Evolutionary conservation across 2,888 invertebrate genomes (phyloP), one percentile per base, ranked within the genome.

Genomic region (Patella pellucida): DNA sequence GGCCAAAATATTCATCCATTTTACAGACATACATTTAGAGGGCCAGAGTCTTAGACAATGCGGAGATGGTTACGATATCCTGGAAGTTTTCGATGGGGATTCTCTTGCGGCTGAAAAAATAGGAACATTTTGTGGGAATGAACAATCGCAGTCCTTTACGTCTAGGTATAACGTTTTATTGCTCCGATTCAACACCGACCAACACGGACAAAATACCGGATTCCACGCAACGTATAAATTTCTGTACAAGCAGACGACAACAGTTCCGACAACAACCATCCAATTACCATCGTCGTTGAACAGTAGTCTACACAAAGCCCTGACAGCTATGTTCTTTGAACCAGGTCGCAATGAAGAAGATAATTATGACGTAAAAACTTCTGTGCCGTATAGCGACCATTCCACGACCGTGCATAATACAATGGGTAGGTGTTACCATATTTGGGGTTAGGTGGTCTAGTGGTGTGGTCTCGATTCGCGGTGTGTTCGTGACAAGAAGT

Each of bases 181-280:
- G 51, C 79, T 89, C 4, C 83, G 82, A 52, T 88, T 89, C 77
- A 76, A 73, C 14, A 86, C 88, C 1, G 88, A 89, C 80, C 81
- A 82, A 31, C 82, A 85, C 52, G 84, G 85, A 19, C 86, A 87
- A 76, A 78, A 85, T 9, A 85, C 84, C 7, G 89, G 89, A 0
- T 89, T 88, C 77, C 89, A 89, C 76, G 88, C 88, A 15, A 84
- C 85, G 19, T 88, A 86, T 78, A 83, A 75, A 69, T 86, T 88
- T 73, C 52, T 85, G 41, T 79, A 77, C 51, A 78, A 78, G 14
- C 31, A 75, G 3, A 79, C 81, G n/a, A 77, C 79, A 19, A 73
- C 78, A 15, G 14, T 73, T 11, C 69, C 74, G 27, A 50, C 78
- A 15, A 75, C 77, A 23, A 73, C 75, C 41, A 52, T 76, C 4